Base-by-base conservation (phyloP, 2,888 invertebrate genomes). In the Callinectes sapidus region DNA sequence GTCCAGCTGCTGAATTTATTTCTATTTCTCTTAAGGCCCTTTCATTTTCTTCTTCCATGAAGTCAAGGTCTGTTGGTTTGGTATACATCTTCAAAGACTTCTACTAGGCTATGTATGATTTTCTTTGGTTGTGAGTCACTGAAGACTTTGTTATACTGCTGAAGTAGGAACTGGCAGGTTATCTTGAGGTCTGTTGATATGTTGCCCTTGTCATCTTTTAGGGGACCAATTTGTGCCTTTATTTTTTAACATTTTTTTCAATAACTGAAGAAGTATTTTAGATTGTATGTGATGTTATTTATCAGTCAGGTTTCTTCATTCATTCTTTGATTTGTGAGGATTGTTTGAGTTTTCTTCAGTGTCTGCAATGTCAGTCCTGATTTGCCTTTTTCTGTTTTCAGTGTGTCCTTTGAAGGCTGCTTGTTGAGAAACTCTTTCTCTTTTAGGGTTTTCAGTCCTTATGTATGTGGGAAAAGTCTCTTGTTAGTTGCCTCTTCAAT, bases 91-190 rank as follows among this genome's bases (percentile, higher is more conserved):
- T 23, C 2, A 35, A 89, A 66, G 39, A 89, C 66, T 32, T 42
- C 42, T 2, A 10, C 14, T 13, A n/a, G 89, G 71, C 66, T 66
- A 8, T 35, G 61, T 18, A 89, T 23, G 13, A 89, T 66, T 66
- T 23, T 18, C 18, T n/a, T 18, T n/a, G 35, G 39, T 3, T 39
- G 18, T n/a, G 66, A 39, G 61, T 32, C 18, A 39, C 35, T 89
- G n/a, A 89, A 89, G 1, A 89, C 66, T 2, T 35, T 66, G 66
- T 89, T 66, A n/a, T 89, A 89, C 18, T 89, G 89, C 39, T 89
- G 54, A 16, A 54, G n/a, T 13, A 88, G 5, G 1, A 88, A n/a
- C n/a, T 88, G 55, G 32, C 54, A 54, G n/a, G 88, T 88, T 88
- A 3, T 23, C n/a, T 32, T 88, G 2, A 28, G 88, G 2, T 55